phyloP scores from a whole-genome alignment of 2,888 invertebrate species.

The Emmelina monodactyla region DNA sequence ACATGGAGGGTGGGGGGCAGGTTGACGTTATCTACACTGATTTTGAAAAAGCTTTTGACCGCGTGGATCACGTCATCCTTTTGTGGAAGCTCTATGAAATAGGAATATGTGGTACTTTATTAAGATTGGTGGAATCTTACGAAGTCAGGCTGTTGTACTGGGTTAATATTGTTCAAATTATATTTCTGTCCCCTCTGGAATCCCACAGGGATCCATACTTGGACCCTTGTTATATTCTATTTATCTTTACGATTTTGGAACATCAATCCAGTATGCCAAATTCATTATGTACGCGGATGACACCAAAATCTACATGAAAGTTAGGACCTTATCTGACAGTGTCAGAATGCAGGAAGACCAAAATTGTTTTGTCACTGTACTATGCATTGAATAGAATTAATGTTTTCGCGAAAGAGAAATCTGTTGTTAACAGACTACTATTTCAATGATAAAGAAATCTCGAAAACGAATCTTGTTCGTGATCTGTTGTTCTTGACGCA shows the following conservation, averaged over 20 bases:
- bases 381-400: too few relatives aligned
- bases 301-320: not conserved
- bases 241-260: not conserved
- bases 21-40: too few relatives aligned
- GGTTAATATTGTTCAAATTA: not conserved
- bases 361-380: too few relatives aligned
- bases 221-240: not conserved
- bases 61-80: too few relatives aligned
- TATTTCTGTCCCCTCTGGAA: not conserved
- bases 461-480: not conserved
- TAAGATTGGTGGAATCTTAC: too few relatives aligned
- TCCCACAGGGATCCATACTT: not conserved
- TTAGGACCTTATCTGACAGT: not conserved
- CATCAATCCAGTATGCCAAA: not conserved
- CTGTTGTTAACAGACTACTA: not conserved
- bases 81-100: not conserved
- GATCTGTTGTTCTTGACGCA: conserved; percentile 1
- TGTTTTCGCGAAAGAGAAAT: conserved; percentile 1
- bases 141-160: too few relatives aligned
- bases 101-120: not conserved
- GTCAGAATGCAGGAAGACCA: too few relatives aligned
- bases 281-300: not conserved
- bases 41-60: too few relatives aligned
- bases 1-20: not conserved
- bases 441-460: not conserved